Conservation (phyloP, 1,140 invertebrate genomes). For the Drosophila lacteicornis region DNA sequence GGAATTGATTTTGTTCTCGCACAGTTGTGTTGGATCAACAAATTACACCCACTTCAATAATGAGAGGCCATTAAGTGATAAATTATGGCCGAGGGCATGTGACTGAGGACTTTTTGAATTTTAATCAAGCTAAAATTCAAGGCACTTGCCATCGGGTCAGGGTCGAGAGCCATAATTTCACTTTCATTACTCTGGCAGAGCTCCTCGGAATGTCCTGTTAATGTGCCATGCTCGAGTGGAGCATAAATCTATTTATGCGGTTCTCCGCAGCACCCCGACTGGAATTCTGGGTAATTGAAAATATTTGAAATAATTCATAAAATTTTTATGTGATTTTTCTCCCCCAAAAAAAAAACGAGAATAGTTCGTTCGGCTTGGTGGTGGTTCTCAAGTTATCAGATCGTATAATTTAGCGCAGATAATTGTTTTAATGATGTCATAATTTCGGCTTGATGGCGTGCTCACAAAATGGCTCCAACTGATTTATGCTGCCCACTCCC, state of each 20-base stretch:
- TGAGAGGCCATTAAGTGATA: constrained; percentile 68
- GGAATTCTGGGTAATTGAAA: constrained; percentile 72
- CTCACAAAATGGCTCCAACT: constrained; percentile 52
- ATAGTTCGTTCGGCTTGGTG: constrained; percentile 20
- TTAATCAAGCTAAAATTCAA: constrained; percentile 78
- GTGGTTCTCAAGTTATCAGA: constrained; percentile 50
- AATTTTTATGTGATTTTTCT: constrained; percentile 77
- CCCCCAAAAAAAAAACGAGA: constrained; percentile 26
- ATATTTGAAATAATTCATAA: constrained; percentile 83
- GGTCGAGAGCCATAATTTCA: constrained; percentile 68
- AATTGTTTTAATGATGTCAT: constrained; percentile 83
- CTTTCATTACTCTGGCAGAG: constrained; percentile 59
- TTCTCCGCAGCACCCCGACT: constrained; percentile 6
- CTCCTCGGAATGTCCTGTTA: constrained; percentile 73
- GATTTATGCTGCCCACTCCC: constrained; percentile 61
- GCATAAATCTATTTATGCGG: constrained; percentile 81
- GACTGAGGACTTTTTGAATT: constrained; percentile 66
- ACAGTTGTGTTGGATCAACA: constrained; percentile 41
- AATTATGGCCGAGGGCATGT: constrained; percentile 57
- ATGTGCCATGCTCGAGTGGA: constrained; percentile 77
- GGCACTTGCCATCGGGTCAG: constrained; percentile 60
- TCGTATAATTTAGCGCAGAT: constrained; percentile 68
- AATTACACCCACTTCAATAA: constrained; percentile 52
- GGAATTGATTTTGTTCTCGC: constrained; percentile 32
- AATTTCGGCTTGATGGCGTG: constrained; percentile 66